phyloP scores from a whole-genome alignment of 2,888 invertebrate species.

The Thera britannica region DNA sequence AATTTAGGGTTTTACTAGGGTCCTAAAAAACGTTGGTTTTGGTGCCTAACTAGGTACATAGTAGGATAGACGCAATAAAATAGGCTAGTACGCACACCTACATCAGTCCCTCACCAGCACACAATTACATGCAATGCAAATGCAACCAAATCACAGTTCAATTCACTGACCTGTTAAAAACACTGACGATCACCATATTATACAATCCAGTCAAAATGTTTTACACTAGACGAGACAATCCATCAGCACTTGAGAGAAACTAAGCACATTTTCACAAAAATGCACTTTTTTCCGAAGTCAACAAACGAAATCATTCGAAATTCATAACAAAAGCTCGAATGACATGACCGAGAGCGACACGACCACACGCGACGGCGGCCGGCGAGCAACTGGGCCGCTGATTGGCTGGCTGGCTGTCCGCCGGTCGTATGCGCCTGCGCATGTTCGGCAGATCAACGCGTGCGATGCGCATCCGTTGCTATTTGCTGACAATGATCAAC shows the following conservation, averaged over 20 bases:
- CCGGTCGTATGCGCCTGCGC: slow-evolving; percentile 10
- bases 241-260: slow-evolving; percentile 60
- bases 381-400: slow-evolving; percentile 65
- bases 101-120: neutral
- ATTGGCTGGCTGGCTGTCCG: slow-evolving; percentile 50
- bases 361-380: slow-evolving; percentile 53
- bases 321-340: slow-evolving; percentile 45
- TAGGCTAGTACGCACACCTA: neutral
- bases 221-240: slow-evolving; percentile 55
- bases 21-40: too few relatives aligned
- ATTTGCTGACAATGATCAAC: slow-evolving; percentile 32
- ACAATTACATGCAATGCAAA: slow-evolving; percentile 37
- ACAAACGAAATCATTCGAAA: slow-evolving; percentile 48
- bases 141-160: slow-evolving; percentile 39
- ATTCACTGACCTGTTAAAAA: slow-evolving; percentile 79
- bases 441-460: slow-evolving; percentile 51
- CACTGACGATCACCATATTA: slow-evolving; percentile 83
- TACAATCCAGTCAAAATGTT: slow-evolving; percentile 70
- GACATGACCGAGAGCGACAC: slow-evolving; percentile 57
- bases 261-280: slow-evolving; percentile 73
- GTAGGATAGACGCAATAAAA: slow-evolving; percentile 5
- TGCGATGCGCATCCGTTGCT: slow-evolving; percentile 52
- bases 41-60: too few relatives aligned
- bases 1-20: too few relatives aligned
- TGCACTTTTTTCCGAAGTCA: slow-evolving; percentile 64